Conservation (phyloP, 23 tunicate genomes). For the Trididemnum nubilum region DNA sequence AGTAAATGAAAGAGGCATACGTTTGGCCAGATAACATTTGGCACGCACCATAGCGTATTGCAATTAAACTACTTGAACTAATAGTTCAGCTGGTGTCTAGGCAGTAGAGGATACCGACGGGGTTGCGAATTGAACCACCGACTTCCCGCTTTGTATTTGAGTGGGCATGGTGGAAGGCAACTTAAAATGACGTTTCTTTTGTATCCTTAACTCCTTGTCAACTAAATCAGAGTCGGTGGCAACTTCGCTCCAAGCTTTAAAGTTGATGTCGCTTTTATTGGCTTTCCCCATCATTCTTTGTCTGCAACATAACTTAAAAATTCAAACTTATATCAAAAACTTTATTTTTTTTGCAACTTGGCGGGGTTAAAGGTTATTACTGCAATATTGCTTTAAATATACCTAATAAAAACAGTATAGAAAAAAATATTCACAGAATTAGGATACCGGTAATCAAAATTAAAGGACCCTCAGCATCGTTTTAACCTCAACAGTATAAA, state of each 20-base stretch:
- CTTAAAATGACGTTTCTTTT: constrained; percentile 37
- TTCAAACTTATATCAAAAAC: not conserved
- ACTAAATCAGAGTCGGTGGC: not conserved
- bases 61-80: not conserved
- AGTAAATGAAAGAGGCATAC: constrained; percentile 58
- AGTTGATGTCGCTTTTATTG: constrained; percentile 26
- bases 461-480: too few relatives aligned
- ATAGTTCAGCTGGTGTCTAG: not conserved
- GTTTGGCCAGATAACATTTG: constrained; percentile 73
- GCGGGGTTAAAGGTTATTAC: too few relatives aligned
- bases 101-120: constrained; percentile 30
- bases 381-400: too few relatives aligned
- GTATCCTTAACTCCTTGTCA: constrained; percentile 42
- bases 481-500: too few relatives aligned
- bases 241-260: constrained; percentile 14
- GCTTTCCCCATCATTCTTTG: constrained; percentile 28
- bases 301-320: constrained; percentile 25
- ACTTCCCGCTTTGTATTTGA: not conserved
- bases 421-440: too few relatives aligned
- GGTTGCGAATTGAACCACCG: constrained; percentile 13
- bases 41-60: not conserved
- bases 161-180: constrained; percentile 61
- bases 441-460: too few relatives aligned
- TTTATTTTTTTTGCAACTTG: not conserved
- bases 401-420: too few relatives aligned